Evolutionary conservation across 2,888 invertebrate genomes (phyloP), one percentile per base, ranked within the genome.

Genomic region (Thymelicus lineola): DNA sequence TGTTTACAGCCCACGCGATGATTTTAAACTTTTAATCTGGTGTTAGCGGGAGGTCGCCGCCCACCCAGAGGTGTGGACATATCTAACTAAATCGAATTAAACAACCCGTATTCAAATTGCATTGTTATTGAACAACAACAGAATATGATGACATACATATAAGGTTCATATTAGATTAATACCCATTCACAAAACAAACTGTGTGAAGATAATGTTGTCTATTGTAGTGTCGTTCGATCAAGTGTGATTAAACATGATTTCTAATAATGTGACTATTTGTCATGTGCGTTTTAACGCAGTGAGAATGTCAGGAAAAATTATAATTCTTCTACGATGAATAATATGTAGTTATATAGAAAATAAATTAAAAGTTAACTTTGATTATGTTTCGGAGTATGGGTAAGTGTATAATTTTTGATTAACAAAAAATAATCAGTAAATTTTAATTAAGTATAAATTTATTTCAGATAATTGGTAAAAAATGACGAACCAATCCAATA

Each of bases 51-150:
- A 84, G 89, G 80, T 84, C 89, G 82, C 81, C 82, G 89, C 86
- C 91, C 92, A 92, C 92, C 92, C 93, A 91, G 86, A 90, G 91
- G 89, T 89, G 89, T 89, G 85, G 90, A 90, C 90, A 87, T 66
- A 79, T 86, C 81, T 76, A 81, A 88, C 86, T 82, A 90, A 89
- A 90, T 90, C 90, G 85, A 90, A 90, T 90, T 90, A 90, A 86
- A 83, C 85, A 78, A 77, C 77, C 74, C 75, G 53, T 59, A 62
- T 61, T 67, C 50, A 59, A 59, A 67, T 15, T 55, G 15, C 10
- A 48, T 64, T 65, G 36, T 28, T 53, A 36, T 63, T 57, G 45
- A 12, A 46, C 59, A 77, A 79, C 84, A 69, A 63, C 20, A 15
- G 36, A 20, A 12, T 62, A 68, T 17, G 7, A 28, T n/a, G 36